Evolutionary conservation across 2,797 vertebrate genomes (phyloP), one percentile per base, ranked within the genome.

Genomic region (Sebastolobus alascanus): DNA sequence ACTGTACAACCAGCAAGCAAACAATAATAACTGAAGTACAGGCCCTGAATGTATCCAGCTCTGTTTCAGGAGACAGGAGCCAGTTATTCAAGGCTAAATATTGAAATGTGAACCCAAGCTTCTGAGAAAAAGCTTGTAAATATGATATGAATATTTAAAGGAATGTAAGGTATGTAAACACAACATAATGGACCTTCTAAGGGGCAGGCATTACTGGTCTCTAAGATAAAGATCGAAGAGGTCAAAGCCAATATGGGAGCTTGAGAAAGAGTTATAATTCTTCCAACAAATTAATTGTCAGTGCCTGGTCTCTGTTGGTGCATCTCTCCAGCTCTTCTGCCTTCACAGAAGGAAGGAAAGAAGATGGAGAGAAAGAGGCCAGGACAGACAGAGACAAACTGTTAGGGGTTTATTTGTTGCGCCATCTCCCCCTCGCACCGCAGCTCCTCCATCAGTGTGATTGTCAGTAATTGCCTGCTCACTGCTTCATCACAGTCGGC

Each of bases 401-500:
- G 75, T 66, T 64, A 79, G 80, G 77, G 75, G 35, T 90, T 90
- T 92, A 86, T 90, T 89, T 84, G 86, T 84, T 58, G 40, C 67
- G 3, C 79, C 79, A 61, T 89, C 85, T 89, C 87, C 85, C 69
- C 78, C 83, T 86, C 77, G 79, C 88, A 35, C 81, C 31, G n/a
- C 78, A 77, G 89, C 82, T 82, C 82, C 31, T 90, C 89, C 83
- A 81, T 92, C 90, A 92, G 18, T 65, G 70, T 87, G 89, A 91
- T 87, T 85, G 91, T 87, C 86, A 84, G 89, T 92, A 85, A 93
- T 92, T 90, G 87, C 84, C 81, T 81, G 56, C 72, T 90, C 65
- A 63, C 81, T 77, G 82, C 81, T 91, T 78, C 6, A 12, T 90
- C 89, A 79, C 79, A 79, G 83, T 77, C 80, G 27, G 77, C 50